Conservation (phyloP, 2,797 vertebrate species). For the Crypturellus tataupa region DNA sequence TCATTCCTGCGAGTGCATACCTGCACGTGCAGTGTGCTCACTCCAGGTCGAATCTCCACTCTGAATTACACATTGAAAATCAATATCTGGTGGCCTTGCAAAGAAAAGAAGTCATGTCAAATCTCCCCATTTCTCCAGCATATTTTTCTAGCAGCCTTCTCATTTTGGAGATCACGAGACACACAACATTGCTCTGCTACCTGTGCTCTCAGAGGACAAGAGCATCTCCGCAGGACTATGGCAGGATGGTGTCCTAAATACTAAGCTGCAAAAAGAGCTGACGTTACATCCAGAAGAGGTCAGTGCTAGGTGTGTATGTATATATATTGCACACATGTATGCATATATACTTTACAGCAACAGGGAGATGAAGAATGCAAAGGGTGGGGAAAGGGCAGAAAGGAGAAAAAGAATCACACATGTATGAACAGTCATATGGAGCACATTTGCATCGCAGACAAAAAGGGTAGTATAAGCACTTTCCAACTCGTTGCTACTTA, state of each 20-base stretch:
- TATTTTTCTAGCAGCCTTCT: not conserved
- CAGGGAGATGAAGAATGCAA: not conserved
- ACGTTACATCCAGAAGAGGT: not conserved
- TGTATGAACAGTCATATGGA: not conserved
- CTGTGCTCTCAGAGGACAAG: not conserved
- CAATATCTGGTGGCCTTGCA: not conserved
- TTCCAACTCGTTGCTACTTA: not conserved
- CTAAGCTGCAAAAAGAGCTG: not conserved
- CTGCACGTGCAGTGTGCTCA: not conserved
- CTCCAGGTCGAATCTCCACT: slow-evolving; percentile 28
- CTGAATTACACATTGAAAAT: slow-evolving; percentile 43
- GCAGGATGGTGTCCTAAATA: not conserved
- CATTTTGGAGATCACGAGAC: not conserved
- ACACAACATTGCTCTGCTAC: not conserved
- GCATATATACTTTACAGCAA: not conserved
- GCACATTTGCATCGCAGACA: not conserved
- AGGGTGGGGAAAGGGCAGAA: rapidly evolving
- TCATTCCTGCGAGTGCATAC: not conserved
- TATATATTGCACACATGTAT: rapidly evolving
- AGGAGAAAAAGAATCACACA: rapidly evolving
- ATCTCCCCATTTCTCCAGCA: not conserved
- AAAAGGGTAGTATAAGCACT: not conserved
- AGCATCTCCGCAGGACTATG: not conserved
- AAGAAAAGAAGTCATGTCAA: not conserved
- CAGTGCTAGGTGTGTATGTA: not conserved